Evolutionary conservation across 2,113 vertebrate species (phyloP).

Genomic region (Calidris pugnax): DNA sequence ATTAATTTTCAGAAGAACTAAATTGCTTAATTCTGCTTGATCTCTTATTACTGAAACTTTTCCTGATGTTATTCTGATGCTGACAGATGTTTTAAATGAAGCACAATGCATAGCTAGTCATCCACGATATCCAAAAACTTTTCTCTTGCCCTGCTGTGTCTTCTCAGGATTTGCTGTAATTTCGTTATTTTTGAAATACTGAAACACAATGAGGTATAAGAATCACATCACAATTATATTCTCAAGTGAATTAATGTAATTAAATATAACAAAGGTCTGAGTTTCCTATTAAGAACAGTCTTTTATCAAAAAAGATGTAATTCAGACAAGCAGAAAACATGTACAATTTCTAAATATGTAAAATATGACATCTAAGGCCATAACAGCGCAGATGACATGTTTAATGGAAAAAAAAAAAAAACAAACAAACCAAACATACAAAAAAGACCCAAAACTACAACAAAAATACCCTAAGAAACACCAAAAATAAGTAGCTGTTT

Average conservation of each 20-base stretch:
- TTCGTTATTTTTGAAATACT: neutral
- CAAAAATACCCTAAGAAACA: no score
- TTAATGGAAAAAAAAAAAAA: neutral
- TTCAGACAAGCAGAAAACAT: neutral
- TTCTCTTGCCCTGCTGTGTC: neutral
- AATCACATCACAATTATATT: neutral
- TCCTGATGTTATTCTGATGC: neutral
- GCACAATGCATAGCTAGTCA: neutral
- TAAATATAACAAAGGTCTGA: neutral
- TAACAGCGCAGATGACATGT: neutral
- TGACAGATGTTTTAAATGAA: neutral
- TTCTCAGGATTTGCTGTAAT: neutral
- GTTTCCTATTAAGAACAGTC: neutral
- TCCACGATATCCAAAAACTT: neutral
- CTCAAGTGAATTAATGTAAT: neutral
- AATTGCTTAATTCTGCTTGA: neutral
- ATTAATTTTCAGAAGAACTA: neutral
- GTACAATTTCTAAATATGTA: neutral
- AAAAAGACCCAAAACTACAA: no score
- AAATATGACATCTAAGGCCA: neutral
- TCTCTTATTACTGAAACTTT: neutral
- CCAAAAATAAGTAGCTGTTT: neutral
- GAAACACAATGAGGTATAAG: neutral
- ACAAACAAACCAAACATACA: no score
- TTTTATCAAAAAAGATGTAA: neutral